Evolutionary conservation across 2,113 vertebrate genomes (phyloP), one percentile per base, ranked within the genome.

Genomic region (Aptenodytes forsteri): DNA sequence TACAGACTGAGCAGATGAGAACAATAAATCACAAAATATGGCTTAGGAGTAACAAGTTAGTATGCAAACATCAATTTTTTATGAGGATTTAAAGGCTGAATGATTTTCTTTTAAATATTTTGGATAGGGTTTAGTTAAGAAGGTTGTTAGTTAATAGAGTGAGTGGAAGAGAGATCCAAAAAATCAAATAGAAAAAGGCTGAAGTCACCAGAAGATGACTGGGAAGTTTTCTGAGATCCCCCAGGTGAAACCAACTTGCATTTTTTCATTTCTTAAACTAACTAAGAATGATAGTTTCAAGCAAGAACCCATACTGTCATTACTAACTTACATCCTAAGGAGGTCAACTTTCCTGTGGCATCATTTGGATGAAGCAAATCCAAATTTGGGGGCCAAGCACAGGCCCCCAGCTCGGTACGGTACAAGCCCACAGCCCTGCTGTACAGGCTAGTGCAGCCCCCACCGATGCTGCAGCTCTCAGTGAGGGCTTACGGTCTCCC

Each of bases 351-450:
- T 26, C 17, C 38, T 14, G 13, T 15, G 58, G 3, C 26, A 19
- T 19, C 17, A 1, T 34, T 25, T 36, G 49, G 34, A 10, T 9
- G 18, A 55, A 38, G 29, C 23, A 3, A 42, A 42, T 42, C 42
- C 42, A 42, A 42, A 42, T 42, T 42, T 42, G 42, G 42, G 42
- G 42, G 34, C 54, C 16, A 3, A 1, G 9, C 23, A 8, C 7
- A 26, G 13, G 25, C 30, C 10, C 38, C 15, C 7, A 13, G 1
- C 18, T 40, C 6, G 2, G 8, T 17, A 9, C 0, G 6, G 16
- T 26, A 9, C 6, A 12, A 19, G 22, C 30, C 47, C 19, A 23
- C 82, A n/a, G 49, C 44, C 6, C 25, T 23, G 42, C 36, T 47
- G 16, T 30, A 14, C 26, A 16, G 30, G 17, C 21, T 16, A 26